Conservation (phyloP, 2,888 invertebrate species). For the Cheilosia impressa region DNA sequence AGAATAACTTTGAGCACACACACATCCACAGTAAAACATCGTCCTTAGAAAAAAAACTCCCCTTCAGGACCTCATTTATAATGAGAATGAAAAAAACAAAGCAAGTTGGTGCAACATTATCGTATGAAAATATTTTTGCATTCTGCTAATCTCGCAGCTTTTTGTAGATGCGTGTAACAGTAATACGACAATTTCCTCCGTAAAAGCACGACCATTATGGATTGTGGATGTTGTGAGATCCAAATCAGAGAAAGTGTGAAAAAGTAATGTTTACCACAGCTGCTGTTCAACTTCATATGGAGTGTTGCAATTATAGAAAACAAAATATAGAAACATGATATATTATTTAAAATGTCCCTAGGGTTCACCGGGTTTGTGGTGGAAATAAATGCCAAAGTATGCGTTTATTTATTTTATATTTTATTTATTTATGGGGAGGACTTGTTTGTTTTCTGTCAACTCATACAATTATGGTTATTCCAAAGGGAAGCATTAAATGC, state of each 20-base stretch:
- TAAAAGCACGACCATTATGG: conserved; percentile 37
- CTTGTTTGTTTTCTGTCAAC: no score
- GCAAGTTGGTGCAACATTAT: conserved; percentile 40
- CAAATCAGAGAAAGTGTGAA: conserved; percentile 49
- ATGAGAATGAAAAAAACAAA: not conserved
- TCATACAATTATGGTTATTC: no score
- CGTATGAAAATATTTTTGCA: conserved; percentile 46
- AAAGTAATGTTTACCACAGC: conserved; percentile 34
- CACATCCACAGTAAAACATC: not conserved
- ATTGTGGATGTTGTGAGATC: conserved; percentile 27
- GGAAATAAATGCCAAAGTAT: not conserved
- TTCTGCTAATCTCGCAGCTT: conserved; percentile 52
- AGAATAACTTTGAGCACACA: conserved; percentile 13
- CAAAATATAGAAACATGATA: conserved; percentile 19
- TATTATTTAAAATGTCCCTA: not conserved
- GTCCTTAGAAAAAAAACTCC: not conserved
- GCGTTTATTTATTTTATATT: no score
- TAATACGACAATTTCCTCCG: conserved; percentile 46
- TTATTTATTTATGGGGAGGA: not conserved
- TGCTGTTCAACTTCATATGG: not conserved
- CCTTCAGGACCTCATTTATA: conserved; percentile 28
- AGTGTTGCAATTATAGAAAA: not conserved
- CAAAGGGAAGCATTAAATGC: no score
- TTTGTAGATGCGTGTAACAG: conserved; percentile 45
- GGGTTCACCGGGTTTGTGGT: not conserved